Evolutionary conservation across 2,888 invertebrate genomes (phyloP).

Genomic region (Podabrus alpinus): DNA sequence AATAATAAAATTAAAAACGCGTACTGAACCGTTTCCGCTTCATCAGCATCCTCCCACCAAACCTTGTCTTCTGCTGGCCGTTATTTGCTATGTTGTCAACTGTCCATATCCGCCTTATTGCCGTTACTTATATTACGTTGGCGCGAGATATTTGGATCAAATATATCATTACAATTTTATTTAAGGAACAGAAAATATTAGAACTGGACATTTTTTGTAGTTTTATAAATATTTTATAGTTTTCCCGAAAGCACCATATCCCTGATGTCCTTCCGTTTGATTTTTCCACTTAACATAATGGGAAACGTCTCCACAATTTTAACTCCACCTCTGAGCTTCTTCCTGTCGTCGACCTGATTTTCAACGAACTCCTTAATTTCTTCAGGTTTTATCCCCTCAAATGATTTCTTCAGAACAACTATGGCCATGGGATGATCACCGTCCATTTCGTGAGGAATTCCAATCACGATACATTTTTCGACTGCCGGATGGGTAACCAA

Average conservation of each 20-base stretch:
- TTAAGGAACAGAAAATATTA: no score
- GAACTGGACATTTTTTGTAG: not conserved
- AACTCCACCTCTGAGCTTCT: constrained; percentile 44
- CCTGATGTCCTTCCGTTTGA: constrained; percentile 31
- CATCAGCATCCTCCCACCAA: no score
- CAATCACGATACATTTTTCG: constrained; percentile 79
- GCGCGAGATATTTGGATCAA: no score
- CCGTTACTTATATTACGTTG: no score
- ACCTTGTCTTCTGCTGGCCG: no score
- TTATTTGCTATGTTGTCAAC: no score
- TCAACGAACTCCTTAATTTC: constrained; percentile 41
- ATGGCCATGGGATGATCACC: constrained; percentile 64
- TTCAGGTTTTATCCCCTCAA: constrained; percentile 25
- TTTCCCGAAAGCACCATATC: constrained; percentile 7
- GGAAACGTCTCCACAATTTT: constrained; percentile 41
- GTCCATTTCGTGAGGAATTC: constrained; percentile 67
- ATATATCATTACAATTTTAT: no score
- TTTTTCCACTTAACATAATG: constrained; percentile 44
- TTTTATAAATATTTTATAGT: not conserved
- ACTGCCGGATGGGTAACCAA: constrained; percentile 72
- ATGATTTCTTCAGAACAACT: constrained; percentile 29
- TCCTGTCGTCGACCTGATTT: constrained; percentile 41
- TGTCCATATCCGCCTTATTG: no score
- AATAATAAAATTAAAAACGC: no score
- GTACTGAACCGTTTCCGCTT: no score